Base-by-base conservation (phyloP, 2,888 invertebrate species). In the Cepaea hortensis region DNA sequence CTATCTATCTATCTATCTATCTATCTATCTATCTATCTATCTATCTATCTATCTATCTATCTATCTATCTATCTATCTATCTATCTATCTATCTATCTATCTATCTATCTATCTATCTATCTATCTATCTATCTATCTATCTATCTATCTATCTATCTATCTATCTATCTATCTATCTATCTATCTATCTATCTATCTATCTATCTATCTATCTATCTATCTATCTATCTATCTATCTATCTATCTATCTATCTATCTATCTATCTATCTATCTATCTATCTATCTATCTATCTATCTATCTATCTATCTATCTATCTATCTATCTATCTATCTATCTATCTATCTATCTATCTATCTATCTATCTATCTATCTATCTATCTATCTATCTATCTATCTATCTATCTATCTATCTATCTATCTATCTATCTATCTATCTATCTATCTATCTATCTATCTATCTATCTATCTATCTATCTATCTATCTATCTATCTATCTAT, bases 401-500 rank as follows among this genome's bases (percentile, higher is more conserved):
- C 65, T 77, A 61, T 76, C 81, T 86, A 55, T 35, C 61, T 50
- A 35, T 55, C 76, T 50, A n/a, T 76, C 72, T 50, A 18, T 80
- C 62, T 20, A 48, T 79, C 62, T 68, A 23, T 70, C 70, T 35
- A 48, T 72, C 50, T 70, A 23, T 85, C 81, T 81, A 15, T 81
- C 62, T 73, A 3, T 62, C 61, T 81, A 15, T 81, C 81, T 85
- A 23, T 85, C 81, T 85, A 23, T 85, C 81, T 85, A 11, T 85
- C 81, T 81, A 11, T 85, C 70, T 76, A 62, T 62, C 75, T 84
- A 23, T 84, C 62, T 55, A 23, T 84, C 61, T 50, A 23, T 23
- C 84, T 61, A 61, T 61, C 61, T 79, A 55, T 61, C 79, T 50
- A 55, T 79, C 79, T 79, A 18, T 61, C 2, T 79, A 20, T 55